A percentile compares a stretch with the other conserved stretches of the same genome.
These are phyloP conservation scores for Brachymystax lenok DNA, from an alignment of 2,797 vertebrate species.

Conservation along the genomic window DNA sequence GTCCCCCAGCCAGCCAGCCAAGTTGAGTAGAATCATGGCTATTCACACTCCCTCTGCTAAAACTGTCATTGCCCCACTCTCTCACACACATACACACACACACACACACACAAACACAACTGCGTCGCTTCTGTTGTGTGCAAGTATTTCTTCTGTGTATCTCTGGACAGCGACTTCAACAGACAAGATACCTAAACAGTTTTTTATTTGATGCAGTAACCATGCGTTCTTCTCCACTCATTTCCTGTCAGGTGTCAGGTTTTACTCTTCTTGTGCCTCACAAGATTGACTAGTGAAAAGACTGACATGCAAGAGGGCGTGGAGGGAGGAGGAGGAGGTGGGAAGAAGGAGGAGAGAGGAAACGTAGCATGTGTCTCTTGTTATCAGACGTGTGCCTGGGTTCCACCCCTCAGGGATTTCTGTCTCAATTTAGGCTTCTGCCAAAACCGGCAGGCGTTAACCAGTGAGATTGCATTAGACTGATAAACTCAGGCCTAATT, in stretches of 20 bases:
- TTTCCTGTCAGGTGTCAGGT: background rate
- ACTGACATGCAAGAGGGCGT: background rate
- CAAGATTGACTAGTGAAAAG: background rate
- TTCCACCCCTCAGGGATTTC: background rate
- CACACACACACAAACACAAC: slow-evolving; percentile 1
- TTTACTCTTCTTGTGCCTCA: background rate
- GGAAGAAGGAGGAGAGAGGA: too few relatives aligned
- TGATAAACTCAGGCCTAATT: slow-evolving; percentile 28
- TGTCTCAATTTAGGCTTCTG: slow-evolving; percentile 10
- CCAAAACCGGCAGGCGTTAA: slow-evolving; percentile 7
- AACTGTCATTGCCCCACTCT: background rate
- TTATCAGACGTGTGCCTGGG: background rate
- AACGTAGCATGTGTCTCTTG: slow-evolving; percentile 8
- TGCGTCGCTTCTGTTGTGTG: background rate
- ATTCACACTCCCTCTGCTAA: slow-evolving; percentile 5
- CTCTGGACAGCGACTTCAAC: background rate
- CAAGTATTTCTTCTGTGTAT: background rate
- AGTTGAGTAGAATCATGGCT: background rate
- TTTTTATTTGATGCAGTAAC: background rate
- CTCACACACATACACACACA: background rate
- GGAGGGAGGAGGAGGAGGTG: background rate
- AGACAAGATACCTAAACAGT: background rate
- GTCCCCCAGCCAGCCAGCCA: background rate
- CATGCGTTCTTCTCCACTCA: slow-evolving; percentile 4
- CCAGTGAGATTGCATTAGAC: slow-evolving; percentile 9